phyloP scores from a whole-genome alignment of 2,113 vertebrate genomes.

The Scatophagus argus region DNA sequence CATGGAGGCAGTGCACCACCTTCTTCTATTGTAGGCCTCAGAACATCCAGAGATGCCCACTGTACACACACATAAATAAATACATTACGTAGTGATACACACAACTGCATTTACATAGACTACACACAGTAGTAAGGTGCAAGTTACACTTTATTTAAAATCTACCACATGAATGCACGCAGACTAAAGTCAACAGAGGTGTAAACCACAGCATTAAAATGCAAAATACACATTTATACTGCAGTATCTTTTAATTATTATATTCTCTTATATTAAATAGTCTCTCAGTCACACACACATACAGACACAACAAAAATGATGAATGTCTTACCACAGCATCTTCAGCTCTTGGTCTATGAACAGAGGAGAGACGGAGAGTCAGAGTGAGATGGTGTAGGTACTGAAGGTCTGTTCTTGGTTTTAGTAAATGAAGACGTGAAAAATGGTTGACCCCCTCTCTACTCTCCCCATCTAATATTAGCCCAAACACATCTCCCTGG shows the following conservation, averaged over 20 bases:
- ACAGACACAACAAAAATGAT: background rate
- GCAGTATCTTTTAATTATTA: background rate
- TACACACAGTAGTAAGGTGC: background rate
- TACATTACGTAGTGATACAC: background rate
- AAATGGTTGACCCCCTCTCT: constrained; percentile 57
- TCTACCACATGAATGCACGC: background rate
- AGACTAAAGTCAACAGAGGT: background rate
- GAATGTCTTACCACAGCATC: constrained; percentile 87
- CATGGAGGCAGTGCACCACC: constrained; percentile 41
- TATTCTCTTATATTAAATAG: too few relatives aligned
- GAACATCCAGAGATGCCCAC: constrained; percentile 77
- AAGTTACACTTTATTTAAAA: background rate
- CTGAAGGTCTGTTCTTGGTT: constrained; percentile 47
- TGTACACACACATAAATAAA: constrained; percentile 53
- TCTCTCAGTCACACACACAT: constrained; percentile 1
- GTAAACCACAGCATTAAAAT: too few relatives aligned
- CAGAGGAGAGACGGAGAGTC: constrained; percentile 36
- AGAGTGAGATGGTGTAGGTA: constrained; percentile 25
- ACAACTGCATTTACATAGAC: background rate
- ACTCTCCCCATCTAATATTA: constrained; percentile 87
- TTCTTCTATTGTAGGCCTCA: constrained; percentile 56
- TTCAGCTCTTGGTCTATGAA: constrained; percentile 84
- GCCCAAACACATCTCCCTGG: constrained; percentile 81
- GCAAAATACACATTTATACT: background rate
- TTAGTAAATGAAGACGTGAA: constrained; percentile 65